These are phyloP conservation scores for Tenualosa ilisha DNA, from an alignment of 2,797 vertebrate genomes.

Conservation along the genomic window DNA sequence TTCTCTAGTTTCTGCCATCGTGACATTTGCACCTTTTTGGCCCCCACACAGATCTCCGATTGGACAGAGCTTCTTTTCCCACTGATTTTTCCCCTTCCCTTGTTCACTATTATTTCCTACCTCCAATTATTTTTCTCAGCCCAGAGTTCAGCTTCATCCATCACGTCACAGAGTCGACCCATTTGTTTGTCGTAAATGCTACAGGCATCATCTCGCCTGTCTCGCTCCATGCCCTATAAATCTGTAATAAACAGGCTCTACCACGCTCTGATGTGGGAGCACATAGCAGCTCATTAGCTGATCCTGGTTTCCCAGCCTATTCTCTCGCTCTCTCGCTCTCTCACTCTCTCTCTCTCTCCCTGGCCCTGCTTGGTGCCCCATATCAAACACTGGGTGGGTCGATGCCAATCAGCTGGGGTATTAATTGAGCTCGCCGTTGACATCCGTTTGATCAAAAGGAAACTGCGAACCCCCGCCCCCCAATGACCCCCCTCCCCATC, in stretches of 20 bases:
- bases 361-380: neutral
- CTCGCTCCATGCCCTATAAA: conserved; percentile 1
- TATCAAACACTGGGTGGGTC: neutral
- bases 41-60: neutral
- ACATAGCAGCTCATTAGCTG: conserved; percentile 17
- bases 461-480: neutral
- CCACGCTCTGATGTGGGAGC: neutral
- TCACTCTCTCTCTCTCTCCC: neutral
- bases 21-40: neutral
- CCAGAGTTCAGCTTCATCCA: conserved; percentile 1
- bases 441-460: conserved; percentile 8
- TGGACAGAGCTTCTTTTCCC: neutral
- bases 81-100: neutral
- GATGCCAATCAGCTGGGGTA: conserved; percentile 9
- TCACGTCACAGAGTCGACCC: neutral
- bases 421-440: neutral
- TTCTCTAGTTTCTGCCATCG: neutral
- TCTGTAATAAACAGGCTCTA: conserved; percentile 12
- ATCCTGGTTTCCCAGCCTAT: neutral
- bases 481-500: no score
- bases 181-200: conserved; percentile 22
- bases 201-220: conserved; percentile 23
- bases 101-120: neutral
- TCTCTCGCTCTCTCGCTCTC: neutral
- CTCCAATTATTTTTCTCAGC: conserved; percentile 10